Percentiles rank a stretch among this genome's conserved stretches.
These are phyloP conservation scores for Meliscaeva auricollis DNA, from an alignment of 2,888 invertebrate species.

Conservation along the genomic window DNA sequence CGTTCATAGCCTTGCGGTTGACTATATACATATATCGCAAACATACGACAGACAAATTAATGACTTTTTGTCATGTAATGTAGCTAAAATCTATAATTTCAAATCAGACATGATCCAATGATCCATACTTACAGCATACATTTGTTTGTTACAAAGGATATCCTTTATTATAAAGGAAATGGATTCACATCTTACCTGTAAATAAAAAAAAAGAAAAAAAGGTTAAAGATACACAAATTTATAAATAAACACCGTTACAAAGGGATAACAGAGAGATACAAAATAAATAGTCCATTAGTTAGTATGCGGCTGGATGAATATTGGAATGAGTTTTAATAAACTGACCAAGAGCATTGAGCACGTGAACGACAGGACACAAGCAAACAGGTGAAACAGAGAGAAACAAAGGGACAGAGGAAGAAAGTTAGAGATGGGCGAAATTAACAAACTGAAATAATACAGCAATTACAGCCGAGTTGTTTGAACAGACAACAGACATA, in stretches of 20 bases:
- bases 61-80: no score
- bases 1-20: no score
- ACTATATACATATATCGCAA: no score
- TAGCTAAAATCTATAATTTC: no score
- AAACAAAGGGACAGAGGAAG: background rate
- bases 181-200: slow-evolving; percentile 67
- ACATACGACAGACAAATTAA: no score
- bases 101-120: no score
- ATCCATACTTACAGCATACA: background rate
- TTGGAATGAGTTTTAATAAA: slow-evolving; percentile 64
- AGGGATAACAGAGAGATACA: background rate
- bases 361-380: no score
- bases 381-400: background rate
- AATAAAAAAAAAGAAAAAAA: slow-evolving; percentile 51
- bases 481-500: slow-evolving; percentile 60
- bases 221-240: slow-evolving; percentile 35
- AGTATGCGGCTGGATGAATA: slow-evolving; percentile 45
- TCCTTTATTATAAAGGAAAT: background rate
- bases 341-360: slow-evolving; percentile 43
- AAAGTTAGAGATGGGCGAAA: slow-evolving; percentile 38
- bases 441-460: slow-evolving; percentile 76
- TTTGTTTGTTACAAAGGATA: background rate
- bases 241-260: slow-evolving; percentile 9
- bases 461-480: slow-evolving; percentile 73
- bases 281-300: slow-evolving; percentile 63